phyloP scores from a whole-genome alignment of 2,797 vertebrate species.

The Syngnathus rostellatus region DNA sequence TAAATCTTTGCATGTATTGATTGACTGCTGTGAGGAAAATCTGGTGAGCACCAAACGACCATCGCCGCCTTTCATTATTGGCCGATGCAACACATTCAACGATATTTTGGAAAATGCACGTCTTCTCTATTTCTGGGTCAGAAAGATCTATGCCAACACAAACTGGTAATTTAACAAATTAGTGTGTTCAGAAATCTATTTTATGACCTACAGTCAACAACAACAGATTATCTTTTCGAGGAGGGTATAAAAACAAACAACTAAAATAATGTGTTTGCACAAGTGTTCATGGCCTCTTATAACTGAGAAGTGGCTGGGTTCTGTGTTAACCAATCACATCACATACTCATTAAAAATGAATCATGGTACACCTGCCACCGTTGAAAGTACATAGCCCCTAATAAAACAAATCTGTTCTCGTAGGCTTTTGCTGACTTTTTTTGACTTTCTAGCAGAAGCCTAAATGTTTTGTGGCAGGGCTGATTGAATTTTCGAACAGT shows the following conservation, averaged over 20 bases:
- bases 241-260: not conserved
- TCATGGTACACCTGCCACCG: not conserved
- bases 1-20: conserved; percentile 58
- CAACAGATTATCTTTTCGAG: not conserved
- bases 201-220: too few species aligned
- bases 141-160: not conserved
- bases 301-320: not conserved
- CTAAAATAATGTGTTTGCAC: not conserved
- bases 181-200: too few species aligned
- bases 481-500: not conserved
- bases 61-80: conserved; percentile 14
- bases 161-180: not conserved
- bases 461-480: not conserved
- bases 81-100: not conserved
- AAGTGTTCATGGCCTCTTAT: not conserved
- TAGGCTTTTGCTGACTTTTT: not conserved
- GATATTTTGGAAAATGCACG: not conserved
- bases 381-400: not conserved
- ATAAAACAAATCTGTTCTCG: not conserved
- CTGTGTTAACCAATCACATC: not conserved
- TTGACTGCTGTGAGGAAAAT: conserved; percentile 36
- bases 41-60: not conserved
- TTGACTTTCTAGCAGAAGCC: not conserved
- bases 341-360: not conserved
- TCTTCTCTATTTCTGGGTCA: not conserved